phyloP scores from a whole-genome alignment of 2,888 invertebrate genomes.

The Hybos culiciformis region DNA sequence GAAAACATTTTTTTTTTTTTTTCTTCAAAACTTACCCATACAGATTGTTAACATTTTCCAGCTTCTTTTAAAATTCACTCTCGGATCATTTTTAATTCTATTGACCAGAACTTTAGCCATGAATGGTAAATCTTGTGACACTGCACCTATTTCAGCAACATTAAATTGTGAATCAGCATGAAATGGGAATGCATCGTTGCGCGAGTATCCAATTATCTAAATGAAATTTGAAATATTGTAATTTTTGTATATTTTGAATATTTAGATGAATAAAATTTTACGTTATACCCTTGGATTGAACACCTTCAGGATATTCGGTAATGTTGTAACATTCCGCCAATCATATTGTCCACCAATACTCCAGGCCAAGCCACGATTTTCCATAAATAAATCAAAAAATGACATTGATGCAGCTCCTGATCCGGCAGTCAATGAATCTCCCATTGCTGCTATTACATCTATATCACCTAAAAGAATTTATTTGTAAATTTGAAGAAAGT shows the following conservation, averaged over 20 bases:
- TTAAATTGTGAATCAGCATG: slow-evolving; percentile 38
- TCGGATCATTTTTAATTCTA: slow-evolving; percentile 36
- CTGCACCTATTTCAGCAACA: slow-evolving; percentile 40
- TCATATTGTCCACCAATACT: slow-evolving; percentile 34
- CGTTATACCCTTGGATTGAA: slow-evolving; percentile 42
- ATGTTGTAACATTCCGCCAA: slow-evolving; percentile 36
- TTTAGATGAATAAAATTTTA: slow-evolving; percentile 3
- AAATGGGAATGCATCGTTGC: slow-evolving; percentile 31
- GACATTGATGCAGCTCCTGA: slow-evolving; percentile 35
- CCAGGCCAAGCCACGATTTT: slow-evolving; percentile 34
- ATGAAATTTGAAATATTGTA: not conserved
- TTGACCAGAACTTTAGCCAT: slow-evolving; percentile 39
- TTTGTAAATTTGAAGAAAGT: not conserved
- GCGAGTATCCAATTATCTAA: slow-evolving; percentile 38
- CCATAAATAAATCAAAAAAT: slow-evolving; percentile 30
- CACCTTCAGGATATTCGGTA: slow-evolving; percentile 41
- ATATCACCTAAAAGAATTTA: slow-evolving; percentile 34
- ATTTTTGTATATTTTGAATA: not conserved
- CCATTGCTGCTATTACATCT: slow-evolving; percentile 40
- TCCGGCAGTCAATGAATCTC: slow-evolving; percentile 41
- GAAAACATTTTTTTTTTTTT: no score
- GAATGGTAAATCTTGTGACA: slow-evolving; percentile 38
- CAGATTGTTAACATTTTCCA: slow-evolving; percentile 55
- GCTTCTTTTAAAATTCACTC: slow-evolving; percentile 37
- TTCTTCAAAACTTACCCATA: slow-evolving; percentile 15